Base-by-base conservation (phyloP, 2,797 vertebrate genomes). In the Lepilemur ruficaudatus region DNA sequence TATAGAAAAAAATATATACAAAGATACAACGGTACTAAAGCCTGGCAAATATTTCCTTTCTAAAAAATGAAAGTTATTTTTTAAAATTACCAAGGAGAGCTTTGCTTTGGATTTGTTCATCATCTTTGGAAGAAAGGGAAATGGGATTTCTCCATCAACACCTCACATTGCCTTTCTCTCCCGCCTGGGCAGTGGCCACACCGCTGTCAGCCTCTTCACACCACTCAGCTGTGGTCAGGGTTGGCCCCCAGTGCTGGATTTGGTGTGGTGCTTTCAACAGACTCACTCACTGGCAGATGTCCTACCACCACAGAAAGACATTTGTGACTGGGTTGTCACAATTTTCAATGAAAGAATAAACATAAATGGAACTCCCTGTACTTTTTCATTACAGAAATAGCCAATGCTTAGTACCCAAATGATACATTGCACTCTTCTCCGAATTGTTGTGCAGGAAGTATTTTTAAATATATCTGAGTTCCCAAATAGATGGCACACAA, bases 311-410 rank as follows among this genome's bases (percentile, higher is more conserved):
- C 96, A 96, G 91, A 89, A 43, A 94, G 75, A 63, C 72, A 48
- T 95, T 96, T 96, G 85, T 96, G 35, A 96, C 93, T 87, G 96
- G 89, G 96, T 98, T 97, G 89, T 81, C 78, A 89, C 59, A 95
- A 95, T 96, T 95, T 97, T 65, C 76, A 97, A 97, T 95, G 93
- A 93, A 95, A 96, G 76, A n/a, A 96, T 93, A 97, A 97, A 97
- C 93, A 97, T 84, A 92, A 82, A 75, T 50, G 94, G 97, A 96
- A 97, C 95, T 93, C 95, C 80, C 80, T 90, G 97, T 97, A 93
- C 96, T 97, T 95, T 96, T 97, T 96, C 65, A 57, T 96, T 93
- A 75, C 85, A 92, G 91, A 96, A 94, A 88, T 73, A 79, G 93
- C 95, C 97, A 97, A 95, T 93, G 93, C 94, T 97, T 96, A 55